phyloP scores from a whole-genome alignment of 2,888 invertebrate genomes.

The Drosophila phalerata region DNA sequence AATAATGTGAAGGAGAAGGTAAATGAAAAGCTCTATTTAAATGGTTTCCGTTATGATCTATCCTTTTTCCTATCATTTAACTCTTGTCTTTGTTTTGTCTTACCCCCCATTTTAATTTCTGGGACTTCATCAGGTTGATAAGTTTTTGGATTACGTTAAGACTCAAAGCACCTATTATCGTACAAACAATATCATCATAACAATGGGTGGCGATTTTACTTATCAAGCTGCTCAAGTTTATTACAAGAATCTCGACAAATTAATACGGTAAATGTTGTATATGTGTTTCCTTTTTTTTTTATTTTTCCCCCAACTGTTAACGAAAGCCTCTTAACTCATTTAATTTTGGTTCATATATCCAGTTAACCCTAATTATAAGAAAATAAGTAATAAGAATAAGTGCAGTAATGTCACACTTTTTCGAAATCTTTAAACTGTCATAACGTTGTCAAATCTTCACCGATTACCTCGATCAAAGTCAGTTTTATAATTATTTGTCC shows the following conservation, averaged over 20 bases:
- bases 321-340: conserved; percentile 45
- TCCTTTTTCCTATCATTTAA: conserved; percentile 18
- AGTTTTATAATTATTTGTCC: too few relatives aligned
- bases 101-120: conserved; percentile 1
- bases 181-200: conserved; percentile 91
- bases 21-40: conserved; percentile 67
- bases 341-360: conserved; percentile 2
- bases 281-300: not conserved
- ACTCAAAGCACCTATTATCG: conserved; percentile 88
- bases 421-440: too few relatives aligned
- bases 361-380: conserved; percentile 1
- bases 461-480: too few relatives aligned
- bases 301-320: conserved; percentile 27
- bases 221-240: conserved; percentile 93
- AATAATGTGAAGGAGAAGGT: conserved; percentile 93
- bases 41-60: not conserved
- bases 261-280: conserved; percentile 87
- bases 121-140: conserved; percentile 73
- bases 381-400: conserved; percentile 2
- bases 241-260: conserved; percentile 93
- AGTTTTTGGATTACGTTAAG: conserved; percentile 87
- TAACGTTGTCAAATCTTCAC: too few relatives aligned
- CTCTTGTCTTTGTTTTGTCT: conserved; percentile 31
- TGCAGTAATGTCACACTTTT: too few relatives aligned
- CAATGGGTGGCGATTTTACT: conserved; percentile 97